phyloP scores from a whole-genome alignment of 64 coral and sea anemone genomes.

The Acropora tenuis region DNA sequence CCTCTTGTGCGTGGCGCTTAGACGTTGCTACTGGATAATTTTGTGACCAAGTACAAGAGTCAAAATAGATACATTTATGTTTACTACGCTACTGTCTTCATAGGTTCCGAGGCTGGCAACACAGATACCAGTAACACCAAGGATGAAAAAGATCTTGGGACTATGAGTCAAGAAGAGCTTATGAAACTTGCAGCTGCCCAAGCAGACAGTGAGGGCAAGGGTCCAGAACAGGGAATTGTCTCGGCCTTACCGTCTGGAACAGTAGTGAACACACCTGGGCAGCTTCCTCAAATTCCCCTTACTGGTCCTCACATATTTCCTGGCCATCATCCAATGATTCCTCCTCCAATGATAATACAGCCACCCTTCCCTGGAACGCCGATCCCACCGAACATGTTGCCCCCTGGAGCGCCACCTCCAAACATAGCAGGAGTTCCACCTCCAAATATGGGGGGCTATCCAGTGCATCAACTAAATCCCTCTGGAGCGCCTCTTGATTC shows the following conservation, averaged over 20 bases:
- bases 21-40: no score
- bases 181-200: constrained; percentile 81
- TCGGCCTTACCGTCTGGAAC: not conserved
- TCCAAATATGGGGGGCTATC: constrained; percentile 35
- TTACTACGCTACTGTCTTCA: not conserved
- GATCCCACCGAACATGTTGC: constrained; percentile 73
- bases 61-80: not conserved
- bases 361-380: constrained; percentile 78
- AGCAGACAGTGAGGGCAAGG: constrained; percentile 34
- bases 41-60: no score
- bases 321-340: constrained; percentile 67
- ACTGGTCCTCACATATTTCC: constrained; percentile 80
- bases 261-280: constrained; percentile 21
- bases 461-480: constrained; percentile 40
- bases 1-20: no score
- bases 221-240: not conserved
- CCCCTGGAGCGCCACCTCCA: constrained; percentile 56
- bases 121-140: constrained; percentile 49
- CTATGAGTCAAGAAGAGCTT: constrained; percentile 76
- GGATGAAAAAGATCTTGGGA: constrained; percentile 74
- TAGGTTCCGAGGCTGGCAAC: constrained; percentile 37
- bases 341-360: constrained; percentile 86
- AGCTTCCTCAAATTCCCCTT: constrained; percentile 67
- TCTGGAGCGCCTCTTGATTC: not conserved
- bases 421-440: constrained; percentile 55